These are phyloP conservation scores for Azemiops feae DNA, from an alignment of 2,113 vertebrate species.

Conservation along the genomic window DNA sequence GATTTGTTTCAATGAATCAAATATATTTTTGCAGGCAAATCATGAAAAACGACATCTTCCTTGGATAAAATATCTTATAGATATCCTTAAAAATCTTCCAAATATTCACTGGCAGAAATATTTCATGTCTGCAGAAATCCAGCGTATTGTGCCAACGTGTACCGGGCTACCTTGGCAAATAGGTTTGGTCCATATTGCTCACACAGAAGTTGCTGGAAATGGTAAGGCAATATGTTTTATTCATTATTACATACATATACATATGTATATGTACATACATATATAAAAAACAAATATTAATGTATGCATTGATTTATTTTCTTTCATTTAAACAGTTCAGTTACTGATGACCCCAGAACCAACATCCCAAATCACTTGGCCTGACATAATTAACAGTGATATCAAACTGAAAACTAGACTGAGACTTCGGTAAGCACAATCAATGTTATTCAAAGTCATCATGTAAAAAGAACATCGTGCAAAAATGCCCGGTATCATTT, in stretches of 20 bases:
- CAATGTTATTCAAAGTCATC: not conserved
- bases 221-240: conserved; percentile 21
- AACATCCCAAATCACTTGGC: conserved; percentile 46
- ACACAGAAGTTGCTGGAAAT: conserved; percentile 53
- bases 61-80: conserved; percentile 50
- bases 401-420: conserved; percentile 44
- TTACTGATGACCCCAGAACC: conserved; percentile 48
- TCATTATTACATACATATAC: not conserved
- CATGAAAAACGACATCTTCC: conserved; percentile 39
- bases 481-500: not conserved
- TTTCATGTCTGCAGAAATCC: conserved; percentile 59
- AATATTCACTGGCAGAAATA: conserved; percentile 60
- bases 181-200: conserved; percentile 46
- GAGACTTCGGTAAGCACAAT: conserved; percentile 54
- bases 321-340: conserved; percentile 53
- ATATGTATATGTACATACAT: not conserved
- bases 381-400: conserved; percentile 50
- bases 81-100: conserved; percentile 52
- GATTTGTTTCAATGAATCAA: conserved; percentile 44
- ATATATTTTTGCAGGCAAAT: conserved; percentile 63
- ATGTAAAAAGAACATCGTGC: not conserved
- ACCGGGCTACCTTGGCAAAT: conserved; percentile 57
- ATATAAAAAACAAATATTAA: not conserved
- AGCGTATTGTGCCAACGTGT: conserved; percentile 53
- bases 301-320: not conserved